A percentile compares a stretch with the other conserved stretches of the same genome.
These are phyloP conservation scores for Diabrotica balteata DNA, from an alignment of 2,888 invertebrate genomes.

Conservation along the genomic window DNA sequence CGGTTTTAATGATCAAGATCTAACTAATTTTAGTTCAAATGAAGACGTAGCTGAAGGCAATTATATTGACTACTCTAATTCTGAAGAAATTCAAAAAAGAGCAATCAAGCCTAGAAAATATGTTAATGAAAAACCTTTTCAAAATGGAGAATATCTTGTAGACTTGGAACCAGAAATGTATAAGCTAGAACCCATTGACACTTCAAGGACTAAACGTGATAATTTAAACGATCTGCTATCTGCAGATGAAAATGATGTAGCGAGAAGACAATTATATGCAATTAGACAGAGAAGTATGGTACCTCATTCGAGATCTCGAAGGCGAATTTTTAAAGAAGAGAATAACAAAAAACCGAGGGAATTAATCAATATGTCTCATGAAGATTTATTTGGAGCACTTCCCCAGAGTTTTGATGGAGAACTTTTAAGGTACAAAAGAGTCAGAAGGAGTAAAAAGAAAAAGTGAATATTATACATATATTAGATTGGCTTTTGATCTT, in stretches of 20 bases:
- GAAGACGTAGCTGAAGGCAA: conserved; percentile 9
- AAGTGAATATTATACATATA: not conserved
- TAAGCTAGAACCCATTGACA: conserved; percentile 29
- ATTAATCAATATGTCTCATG: conserved; percentile 52
- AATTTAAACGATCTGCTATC: conserved; percentile 42
- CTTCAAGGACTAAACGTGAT: conserved; percentile 21
- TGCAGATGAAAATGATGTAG: conserved; percentile 44
- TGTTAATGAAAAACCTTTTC: conserved; percentile 15
- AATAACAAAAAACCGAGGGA: conserved; percentile 38
- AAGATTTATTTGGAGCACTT: conserved; percentile 58
- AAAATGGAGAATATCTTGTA: conserved; percentile 41
- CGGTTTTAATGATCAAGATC: not conserved
- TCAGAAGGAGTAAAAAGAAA: conserved; percentile 43
- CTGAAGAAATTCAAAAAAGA: conserved; percentile 23
- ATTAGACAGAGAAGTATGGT: conserved; percentile 45
- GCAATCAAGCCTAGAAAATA: conserved; percentile 23
- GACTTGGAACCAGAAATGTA: conserved; percentile 43
- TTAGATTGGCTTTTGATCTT: too few relatives aligned
- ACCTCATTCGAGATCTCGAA: conserved; percentile 35
- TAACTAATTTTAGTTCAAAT: not conserved
- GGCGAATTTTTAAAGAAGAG: conserved; percentile 40
- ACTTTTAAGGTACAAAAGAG: conserved; percentile 56
- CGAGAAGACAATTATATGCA: conserved; percentile 46
- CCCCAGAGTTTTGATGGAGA: conserved; percentile 58
- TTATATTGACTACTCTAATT: conserved; percentile 6